Percentiles rank a stretch among this genome's conserved stretches.
Conservation (phyloP, 2,113 vertebrate species). For the Cebidichthys violaceus region DNA sequence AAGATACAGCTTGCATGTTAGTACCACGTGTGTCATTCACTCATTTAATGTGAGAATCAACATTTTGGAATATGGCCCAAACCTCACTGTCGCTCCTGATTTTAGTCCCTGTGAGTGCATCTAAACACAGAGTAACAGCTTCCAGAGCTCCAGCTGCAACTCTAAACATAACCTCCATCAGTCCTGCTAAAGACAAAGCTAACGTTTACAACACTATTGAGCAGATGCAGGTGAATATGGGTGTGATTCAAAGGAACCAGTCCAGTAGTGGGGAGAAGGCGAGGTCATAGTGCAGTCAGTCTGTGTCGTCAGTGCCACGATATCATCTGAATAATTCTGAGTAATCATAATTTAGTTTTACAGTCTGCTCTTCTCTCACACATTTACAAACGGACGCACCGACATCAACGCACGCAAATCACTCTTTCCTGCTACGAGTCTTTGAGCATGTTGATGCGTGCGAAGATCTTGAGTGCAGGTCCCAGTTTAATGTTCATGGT, state of each 20-base stretch:
- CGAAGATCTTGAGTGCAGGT: slow-evolving; percentile 96
- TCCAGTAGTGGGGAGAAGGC: slow-evolving; percentile 23
- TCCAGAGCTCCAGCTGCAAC: not conserved
- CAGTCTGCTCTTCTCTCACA: not conserved
- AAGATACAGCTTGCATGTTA: not conserved
- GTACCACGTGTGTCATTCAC: not conserved
- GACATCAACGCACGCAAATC: not conserved
- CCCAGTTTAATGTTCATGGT: slow-evolving; percentile 99
- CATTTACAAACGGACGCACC: slow-evolving; percentile 15
- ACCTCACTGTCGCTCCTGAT: not conserved
- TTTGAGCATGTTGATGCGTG: slow-evolving; percentile 97
- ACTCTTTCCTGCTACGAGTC: slow-evolving; percentile 89
- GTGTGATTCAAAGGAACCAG: slow-evolving; percentile 9
- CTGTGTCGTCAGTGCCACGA: slow-evolving; percentile 58
- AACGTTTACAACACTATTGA: not conserved
- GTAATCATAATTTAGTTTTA: not conserved
- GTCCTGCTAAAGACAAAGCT: not conserved
- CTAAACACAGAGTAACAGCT: slow-evolving; percentile 29
- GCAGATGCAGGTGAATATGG: not conserved
- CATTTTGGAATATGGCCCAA: slow-evolving; percentile 1
- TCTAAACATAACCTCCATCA: not conserved
- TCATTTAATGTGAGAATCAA: not conserved
- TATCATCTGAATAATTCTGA: not conserved
- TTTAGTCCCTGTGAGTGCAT: not conserved
- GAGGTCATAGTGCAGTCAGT: slow-evolving; percentile 59